phyloP scores from a whole-genome alignment of 2,797 vertebrate genomes.

The Glossophaga mutica region DNA sequence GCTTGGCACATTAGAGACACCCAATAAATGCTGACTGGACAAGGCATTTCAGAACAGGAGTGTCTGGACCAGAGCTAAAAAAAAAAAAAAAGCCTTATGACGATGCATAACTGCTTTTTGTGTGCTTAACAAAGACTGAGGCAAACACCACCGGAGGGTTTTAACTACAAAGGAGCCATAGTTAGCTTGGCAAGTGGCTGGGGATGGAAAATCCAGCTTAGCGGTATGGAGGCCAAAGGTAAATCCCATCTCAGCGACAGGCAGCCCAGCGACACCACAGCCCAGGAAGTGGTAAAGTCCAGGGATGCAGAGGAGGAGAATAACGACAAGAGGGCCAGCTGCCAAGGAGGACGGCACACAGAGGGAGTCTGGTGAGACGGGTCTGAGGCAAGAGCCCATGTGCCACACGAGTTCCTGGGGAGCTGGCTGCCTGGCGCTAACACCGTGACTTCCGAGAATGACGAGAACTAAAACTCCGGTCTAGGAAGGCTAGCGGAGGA shows the following conservation, averaged over 20 bases:
- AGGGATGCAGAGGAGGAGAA: background rate
- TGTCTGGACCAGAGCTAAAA: background rate
- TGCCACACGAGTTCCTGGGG: background rate
- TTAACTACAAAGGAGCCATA: conserved; percentile 40
- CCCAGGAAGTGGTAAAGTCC: background rate
- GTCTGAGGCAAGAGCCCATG: background rate
- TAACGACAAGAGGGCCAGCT: background rate
- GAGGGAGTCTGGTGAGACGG: background rate
- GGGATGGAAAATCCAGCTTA: background rate
- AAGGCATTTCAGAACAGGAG: background rate
- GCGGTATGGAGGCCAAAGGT: conserved; percentile 19
- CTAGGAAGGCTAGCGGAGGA: background rate
- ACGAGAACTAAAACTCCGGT: conserved; percentile 31
- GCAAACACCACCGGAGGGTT: background rate
- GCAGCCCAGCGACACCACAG: background rate
- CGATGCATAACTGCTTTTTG: background rate
- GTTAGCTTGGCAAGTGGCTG: background rate
- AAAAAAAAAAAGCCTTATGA: conserved; percentile 41
- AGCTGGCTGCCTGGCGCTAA: background rate
- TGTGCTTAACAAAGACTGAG: background rate
- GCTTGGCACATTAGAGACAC: background rate
- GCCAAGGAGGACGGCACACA: background rate
- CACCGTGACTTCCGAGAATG: background rate
- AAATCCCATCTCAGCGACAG: background rate
- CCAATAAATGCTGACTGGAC: background rate